Evolutionary conservation across 2,797 vertebrate species (phyloP), one percentile per base, ranked within the genome.

Genomic region (Mus caroli): DNA sequence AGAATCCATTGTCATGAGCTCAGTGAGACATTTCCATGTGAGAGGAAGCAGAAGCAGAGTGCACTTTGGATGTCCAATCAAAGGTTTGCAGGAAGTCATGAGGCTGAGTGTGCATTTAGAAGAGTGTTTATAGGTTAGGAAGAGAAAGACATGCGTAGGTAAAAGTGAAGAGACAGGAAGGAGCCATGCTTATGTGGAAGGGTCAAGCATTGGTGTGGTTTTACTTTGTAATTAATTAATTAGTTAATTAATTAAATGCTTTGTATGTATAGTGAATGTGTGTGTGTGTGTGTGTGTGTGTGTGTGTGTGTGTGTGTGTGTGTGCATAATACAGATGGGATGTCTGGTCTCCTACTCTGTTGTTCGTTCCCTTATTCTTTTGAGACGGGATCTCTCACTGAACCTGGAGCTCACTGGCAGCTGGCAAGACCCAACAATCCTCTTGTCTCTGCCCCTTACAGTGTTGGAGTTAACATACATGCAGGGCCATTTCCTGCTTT

Each of bases 1-100:
- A 90, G 87, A 91, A 95, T 91, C 24, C 37, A 0, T 77, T 93
- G 89, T 82, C 67, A 64, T 43, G 40, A 93, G 60, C 84, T 76
- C 87, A 92, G 54, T 4, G 50, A 87, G 69, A 79, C 8, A 31
- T 54, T 87, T 67, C 64, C 62, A 4, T 64, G 50, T 71, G n/a
- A 79, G 79, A 79, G 54, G n/a, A 8, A 83, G 40, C 43, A 40
- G 40, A 22, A 17, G 20, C 14, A 34, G 19, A 46, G 24, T 10
- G 24, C 28, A 37, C 54, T 67, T 20, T 82, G 31, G 58, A 52
- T 78, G 40, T 22, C 77, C 76, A 54, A 60, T 64, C 85, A 84
- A 76, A 28, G 34, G n/a, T 94, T 43, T 64, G 6, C 37, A 67
- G 80, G 86, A 88, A 78, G 4, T 22, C 22, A 37, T n/a, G 69